Conservation (phyloP, 2,888 invertebrate species). For the Catocala nupta region DNA sequence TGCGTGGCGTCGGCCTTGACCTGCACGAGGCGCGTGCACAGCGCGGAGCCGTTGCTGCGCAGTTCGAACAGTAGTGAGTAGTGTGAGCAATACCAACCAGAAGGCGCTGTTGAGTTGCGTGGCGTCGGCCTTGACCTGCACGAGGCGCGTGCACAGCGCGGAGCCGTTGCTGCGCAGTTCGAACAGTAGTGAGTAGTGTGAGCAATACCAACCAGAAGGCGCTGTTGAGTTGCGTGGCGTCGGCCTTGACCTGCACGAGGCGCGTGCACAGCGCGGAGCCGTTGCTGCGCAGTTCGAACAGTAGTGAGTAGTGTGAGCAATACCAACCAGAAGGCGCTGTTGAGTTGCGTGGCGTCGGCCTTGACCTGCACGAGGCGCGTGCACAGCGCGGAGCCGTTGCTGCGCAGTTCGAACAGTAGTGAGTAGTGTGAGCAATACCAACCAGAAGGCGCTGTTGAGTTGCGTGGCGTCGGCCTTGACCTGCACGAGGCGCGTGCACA, state of each 20-base stretch:
- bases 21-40: constrained; percentile 97
- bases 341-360: constrained; percentile 94
- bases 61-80: constrained; percentile 93
- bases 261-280: constrained; percentile 97
- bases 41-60: constrained; percentile 97
- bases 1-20: constrained; percentile 94
- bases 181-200: constrained; percentile 88
- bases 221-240: constrained; percentile 95
- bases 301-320: constrained; percentile 52
- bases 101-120: constrained; percentile 96
- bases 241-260: constrained; percentile 95
- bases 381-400: constrained; percentile 98
- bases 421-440: constrained; percentile 59
- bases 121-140: constrained; percentile 96
- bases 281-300: constrained; percentile 98
- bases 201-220: constrained; percentile 94
- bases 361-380: constrained; percentile 96
- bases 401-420: constrained; percentile 96
- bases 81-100: constrained; percentile 89
- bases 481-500: constrained; percentile 97
- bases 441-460: constrained; percentile 98
- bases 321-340: constrained; percentile 97
- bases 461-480: constrained; percentile 94
- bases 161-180: constrained; percentile 98
- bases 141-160: constrained; percentile 95